phyloP scores from a whole-genome alignment of 2,113 vertebrate genomes.

The Muscicapa adusta region DNA sequence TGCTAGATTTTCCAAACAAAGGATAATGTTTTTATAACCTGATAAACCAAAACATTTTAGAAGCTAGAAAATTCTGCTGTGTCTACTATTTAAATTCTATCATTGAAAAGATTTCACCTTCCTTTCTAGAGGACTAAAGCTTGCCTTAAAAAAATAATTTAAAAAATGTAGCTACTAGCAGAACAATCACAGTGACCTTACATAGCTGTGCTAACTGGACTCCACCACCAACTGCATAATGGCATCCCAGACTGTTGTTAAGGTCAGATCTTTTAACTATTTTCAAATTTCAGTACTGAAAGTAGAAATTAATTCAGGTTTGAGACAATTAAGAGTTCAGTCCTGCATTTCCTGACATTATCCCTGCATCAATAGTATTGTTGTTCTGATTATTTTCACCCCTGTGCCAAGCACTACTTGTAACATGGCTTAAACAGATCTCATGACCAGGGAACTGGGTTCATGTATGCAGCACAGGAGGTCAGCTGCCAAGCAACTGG shows the following conservation, averaged over 20 bases:
- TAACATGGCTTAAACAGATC: not conserved
- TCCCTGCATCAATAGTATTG: not conserved
- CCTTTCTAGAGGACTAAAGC: not conserved
- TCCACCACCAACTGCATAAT: not conserved
- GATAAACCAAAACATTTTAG: not conserved
- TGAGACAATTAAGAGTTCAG: slow-evolving; percentile 8
- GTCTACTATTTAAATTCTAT: not conserved
- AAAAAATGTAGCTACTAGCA: not conserved
- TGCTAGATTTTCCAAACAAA: not conserved
- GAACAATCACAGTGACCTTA: not conserved
- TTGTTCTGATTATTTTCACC: not conserved
- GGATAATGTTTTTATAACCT: not conserved
- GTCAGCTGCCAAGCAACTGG: not conserved
- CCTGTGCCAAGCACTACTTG: not conserved
- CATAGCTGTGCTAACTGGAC: not conserved
- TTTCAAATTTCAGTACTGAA: not conserved
- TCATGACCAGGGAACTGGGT: not conserved
- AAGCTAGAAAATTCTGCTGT: not conserved
- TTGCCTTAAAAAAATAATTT: not conserved
- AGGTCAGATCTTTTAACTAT: not conserved
- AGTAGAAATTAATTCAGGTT: slow-evolving; percentile 31
- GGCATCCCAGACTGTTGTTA: not conserved
- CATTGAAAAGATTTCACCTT: not conserved
- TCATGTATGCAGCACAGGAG: not conserved
- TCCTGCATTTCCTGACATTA: not conserved